Evolutionary conservation across 2,797 vertebrate species (phyloP).

Genomic region (Cheirogaleus major): DNA sequence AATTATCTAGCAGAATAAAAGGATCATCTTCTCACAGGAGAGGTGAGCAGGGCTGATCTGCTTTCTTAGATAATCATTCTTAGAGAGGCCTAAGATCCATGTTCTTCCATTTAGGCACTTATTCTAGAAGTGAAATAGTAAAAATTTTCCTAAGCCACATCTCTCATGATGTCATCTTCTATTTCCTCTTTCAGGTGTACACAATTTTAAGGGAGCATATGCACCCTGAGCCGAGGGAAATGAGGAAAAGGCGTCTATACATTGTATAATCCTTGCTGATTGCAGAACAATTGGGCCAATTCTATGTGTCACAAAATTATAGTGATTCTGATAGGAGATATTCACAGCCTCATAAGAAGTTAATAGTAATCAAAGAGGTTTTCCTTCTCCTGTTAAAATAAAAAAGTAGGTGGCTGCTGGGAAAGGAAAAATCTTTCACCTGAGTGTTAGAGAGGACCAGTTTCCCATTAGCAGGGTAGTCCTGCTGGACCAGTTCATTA

Average conservation of each 20-base stretch:
- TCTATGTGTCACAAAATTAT: neutral
- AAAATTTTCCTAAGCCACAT: neutral
- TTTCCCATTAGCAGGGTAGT: slow-evolving; percentile 68
- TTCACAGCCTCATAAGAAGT: slow-evolving; percentile 37
- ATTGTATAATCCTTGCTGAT: slow-evolving; percentile 22
- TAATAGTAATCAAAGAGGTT: slow-evolving; percentile 59
- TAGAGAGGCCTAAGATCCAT: neutral
- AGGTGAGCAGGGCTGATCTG: neutral
- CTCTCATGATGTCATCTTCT: neutral
- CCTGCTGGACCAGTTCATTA: slow-evolving; percentile 70
- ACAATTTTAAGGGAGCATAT: slow-evolving; percentile 27
- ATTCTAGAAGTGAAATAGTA: neutral
- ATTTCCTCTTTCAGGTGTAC: neutral
- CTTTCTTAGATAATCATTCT: neutral
- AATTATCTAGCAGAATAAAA: neutral
- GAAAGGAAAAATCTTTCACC: slow-evolving; percentile 50
- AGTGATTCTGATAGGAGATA: slow-evolving; percentile 31
- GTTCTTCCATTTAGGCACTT: neutral
- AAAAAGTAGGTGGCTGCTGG: neutral
- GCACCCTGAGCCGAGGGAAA: neutral
- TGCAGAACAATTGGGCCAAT: neutral
- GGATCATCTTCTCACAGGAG: neutral
- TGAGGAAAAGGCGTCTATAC: neutral
- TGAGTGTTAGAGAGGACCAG: slow-evolving; percentile 33
- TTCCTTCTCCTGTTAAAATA: slow-evolving; percentile 30